Percentiles rank a stretch among this genome's conserved stretches.
Evolutionary conservation across 92 coral and sea anemone species (phyloP).

Genomic region (Heteractis magnifica): DNA sequence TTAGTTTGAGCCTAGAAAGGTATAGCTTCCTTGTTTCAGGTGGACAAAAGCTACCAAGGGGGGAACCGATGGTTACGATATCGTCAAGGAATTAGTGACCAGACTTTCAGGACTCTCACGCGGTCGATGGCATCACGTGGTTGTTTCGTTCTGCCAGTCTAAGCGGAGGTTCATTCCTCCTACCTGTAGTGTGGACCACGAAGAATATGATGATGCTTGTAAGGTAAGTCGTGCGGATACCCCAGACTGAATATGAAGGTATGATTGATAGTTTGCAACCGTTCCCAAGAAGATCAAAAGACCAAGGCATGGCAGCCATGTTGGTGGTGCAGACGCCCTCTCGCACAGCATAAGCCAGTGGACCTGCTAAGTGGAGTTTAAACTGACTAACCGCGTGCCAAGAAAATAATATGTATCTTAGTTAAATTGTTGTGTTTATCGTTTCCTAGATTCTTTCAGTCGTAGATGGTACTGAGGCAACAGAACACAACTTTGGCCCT

Average conservation of each 20-base stretch:
- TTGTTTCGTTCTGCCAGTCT: constrained; percentile 65
- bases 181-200: background rate
- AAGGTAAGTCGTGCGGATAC: constrained; percentile 18
- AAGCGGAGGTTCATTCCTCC: constrained; percentile 23
- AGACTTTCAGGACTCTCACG: constrained; percentile 67
- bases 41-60: constrained; percentile 84
- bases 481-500: constrained; percentile 60
- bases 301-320: no score
- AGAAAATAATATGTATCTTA: no score
- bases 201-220: constrained; percentile 13
- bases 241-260: no score
- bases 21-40: constrained; percentile 31
- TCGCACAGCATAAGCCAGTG: no score
- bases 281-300: no score
- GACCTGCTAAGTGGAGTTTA: no score
- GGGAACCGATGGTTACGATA: constrained; percentile 40
- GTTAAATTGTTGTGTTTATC: background rate
- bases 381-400: no score
- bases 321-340: no score
- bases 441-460: constrained; percentile 62
- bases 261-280: no score
- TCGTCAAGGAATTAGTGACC: constrained; percentile 57
- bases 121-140: constrained; percentile 91
- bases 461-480: constrained; percentile 81
- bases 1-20: no score